These are phyloP conservation scores for Lasaia peninsularis DNA, from an alignment of 1,140 invertebrate genomes.

Conservation along the genomic window DNA sequence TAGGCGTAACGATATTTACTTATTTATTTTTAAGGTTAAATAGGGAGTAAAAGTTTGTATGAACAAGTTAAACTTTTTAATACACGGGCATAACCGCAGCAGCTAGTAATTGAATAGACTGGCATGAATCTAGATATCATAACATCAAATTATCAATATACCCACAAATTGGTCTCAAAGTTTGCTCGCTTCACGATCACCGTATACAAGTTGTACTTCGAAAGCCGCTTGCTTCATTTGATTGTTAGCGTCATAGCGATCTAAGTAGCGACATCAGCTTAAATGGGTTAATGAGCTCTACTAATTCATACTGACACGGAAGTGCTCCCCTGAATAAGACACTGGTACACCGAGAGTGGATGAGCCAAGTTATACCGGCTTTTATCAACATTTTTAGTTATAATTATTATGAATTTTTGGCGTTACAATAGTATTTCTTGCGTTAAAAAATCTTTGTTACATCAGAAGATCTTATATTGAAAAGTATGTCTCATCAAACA, in stretches of 20 bases:
- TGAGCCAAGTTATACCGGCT: conserved; percentile 27
- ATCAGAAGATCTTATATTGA: too few relatives aligned
- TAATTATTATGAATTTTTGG: not conserved
- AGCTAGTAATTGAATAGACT: too few relatives aligned
- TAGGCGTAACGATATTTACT: too few relatives aligned
- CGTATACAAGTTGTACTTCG: not conserved
- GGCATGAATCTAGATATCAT: too few relatives aligned
- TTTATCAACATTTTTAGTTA: conserved; percentile 23
- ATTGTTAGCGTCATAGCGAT: conserved; percentile 61
- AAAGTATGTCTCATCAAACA: too few relatives aligned
- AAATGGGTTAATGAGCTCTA: conserved; percentile 69
- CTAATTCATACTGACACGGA: conserved; percentile 61
- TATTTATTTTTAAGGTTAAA: too few relatives aligned
- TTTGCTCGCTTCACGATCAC: too few relatives aligned
- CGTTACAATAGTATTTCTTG: not conserved
- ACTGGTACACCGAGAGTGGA: conserved; percentile 29
- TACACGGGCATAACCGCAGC: too few relatives aligned
- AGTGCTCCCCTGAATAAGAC: conserved; percentile 47
- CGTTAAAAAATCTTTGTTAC: not conserved
- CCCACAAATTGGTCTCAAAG: too few relatives aligned
- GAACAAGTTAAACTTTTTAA: too few relatives aligned
- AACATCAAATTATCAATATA: too few relatives aligned
- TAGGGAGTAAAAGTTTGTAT: too few relatives aligned
- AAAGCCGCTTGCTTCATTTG: conserved; percentile 40
- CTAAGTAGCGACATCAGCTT: conserved; percentile 43